Evolutionary conservation across 2,797 vertebrate genomes (phyloP).

Genomic region (Bradypodion ventrale): DNA sequence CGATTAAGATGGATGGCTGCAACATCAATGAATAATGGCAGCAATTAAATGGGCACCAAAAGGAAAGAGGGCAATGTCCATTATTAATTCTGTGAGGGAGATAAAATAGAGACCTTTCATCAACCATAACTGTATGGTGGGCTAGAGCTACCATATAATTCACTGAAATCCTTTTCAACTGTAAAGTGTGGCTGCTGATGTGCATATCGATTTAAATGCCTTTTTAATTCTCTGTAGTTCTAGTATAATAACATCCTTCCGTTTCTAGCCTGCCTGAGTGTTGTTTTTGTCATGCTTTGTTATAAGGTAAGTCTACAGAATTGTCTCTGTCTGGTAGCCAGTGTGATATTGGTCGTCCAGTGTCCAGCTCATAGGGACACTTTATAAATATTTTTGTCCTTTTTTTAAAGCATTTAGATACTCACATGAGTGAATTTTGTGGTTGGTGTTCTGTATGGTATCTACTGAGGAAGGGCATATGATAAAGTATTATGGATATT

Average conservation of each 20-base stretch:
- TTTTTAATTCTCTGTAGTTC: slow-evolving; percentile 8
- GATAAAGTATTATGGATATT: slow-evolving; percentile 11
- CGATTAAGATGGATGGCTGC: too few relatives aligned
- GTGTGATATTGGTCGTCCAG: slow-evolving; percentile 9
- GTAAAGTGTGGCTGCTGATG: not conserved
- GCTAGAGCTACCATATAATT: too few relatives aligned
- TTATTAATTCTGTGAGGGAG: too few relatives aligned
- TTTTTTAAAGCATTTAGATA: slow-evolving; percentile 6
- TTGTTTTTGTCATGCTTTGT: not conserved
- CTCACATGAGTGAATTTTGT: not conserved
- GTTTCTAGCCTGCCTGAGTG: slow-evolving; percentile 20
- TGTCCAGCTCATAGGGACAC: slow-evolving; percentile 9
- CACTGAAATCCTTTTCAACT: not conserved
- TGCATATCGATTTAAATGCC: not conserved
- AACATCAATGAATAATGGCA: too few relatives aligned
- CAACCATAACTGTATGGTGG: too few relatives aligned
- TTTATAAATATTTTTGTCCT: not conserved
- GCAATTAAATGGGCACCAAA: too few relatives aligned
- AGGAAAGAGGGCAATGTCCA: too few relatives aligned
- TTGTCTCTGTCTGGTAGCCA: slow-evolving; percentile 14
- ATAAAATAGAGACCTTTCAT: too few relatives aligned
- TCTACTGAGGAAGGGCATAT: slow-evolving; percentile 13
- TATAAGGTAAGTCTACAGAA: not conserved
- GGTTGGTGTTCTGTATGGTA: not conserved
- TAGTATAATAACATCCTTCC: slow-evolving; percentile 6